Conservation (phyloP, 2,797 vertebrate species). For the Enoplosus armatus region DNA sequence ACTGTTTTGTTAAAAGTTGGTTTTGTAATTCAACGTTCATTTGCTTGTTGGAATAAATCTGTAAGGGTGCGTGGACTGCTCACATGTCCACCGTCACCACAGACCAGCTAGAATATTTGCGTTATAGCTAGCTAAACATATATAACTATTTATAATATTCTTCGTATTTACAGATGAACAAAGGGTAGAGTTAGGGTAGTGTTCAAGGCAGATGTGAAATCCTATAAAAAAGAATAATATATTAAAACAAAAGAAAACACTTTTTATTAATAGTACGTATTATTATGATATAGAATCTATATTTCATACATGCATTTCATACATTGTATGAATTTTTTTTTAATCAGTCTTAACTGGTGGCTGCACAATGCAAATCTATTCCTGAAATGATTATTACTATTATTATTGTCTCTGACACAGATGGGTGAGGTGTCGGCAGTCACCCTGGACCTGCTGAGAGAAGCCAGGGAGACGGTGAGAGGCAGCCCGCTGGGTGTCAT, state of each 20-base stretch:
- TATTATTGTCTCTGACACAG: conserved; percentile 31
- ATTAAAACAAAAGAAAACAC: not conserved
- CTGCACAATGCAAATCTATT: not conserved
- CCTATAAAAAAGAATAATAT: not conserved
- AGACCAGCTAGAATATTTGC: not conserved
- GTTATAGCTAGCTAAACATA: not conserved
- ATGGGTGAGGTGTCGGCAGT: conserved; percentile 77
- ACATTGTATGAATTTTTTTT: not conserved
- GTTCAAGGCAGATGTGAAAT: not conserved
- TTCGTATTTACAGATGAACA: too few species aligned
- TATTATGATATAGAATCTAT: not conserved
- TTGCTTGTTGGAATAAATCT: not conserved
- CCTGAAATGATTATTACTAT: too few species aligned
- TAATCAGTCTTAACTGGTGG: not conserved
- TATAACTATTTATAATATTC: not conserved
- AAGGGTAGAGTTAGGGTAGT: too few species aligned
- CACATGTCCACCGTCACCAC: not conserved
- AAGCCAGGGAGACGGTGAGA: conserved; percentile 80
- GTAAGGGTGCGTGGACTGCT: not conserved
- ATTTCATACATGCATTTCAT: too few species aligned
- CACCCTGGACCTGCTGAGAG: conserved; percentile 78
- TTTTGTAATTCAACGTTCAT: not conserved
- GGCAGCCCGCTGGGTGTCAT: conserved; percentile 84
- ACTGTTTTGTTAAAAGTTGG: not conserved
- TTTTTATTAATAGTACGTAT: too few species aligned